These are phyloP conservation scores for Asteroscopus sphinx DNA, from an alignment of 2,888 invertebrate species.

Conservation along the genomic window DNA sequence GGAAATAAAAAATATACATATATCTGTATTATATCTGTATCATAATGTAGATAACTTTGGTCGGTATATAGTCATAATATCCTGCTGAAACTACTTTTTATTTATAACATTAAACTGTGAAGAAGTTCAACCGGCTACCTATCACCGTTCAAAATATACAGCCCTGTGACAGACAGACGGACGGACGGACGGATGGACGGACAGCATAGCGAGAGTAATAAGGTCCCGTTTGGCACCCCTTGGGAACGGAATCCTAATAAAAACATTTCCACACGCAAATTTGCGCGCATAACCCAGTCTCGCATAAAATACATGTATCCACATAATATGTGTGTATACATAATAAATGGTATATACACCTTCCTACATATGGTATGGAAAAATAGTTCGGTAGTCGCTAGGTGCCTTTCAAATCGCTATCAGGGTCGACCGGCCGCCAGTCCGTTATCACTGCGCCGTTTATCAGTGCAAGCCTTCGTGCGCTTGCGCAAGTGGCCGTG, in stretches of 20 bases:
- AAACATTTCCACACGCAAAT: slow-evolving; percentile 11
- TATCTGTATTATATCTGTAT: slow-evolving; percentile 6
- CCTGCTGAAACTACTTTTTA: too few relatives aligned
- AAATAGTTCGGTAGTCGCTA: slow-evolving; percentile 37
- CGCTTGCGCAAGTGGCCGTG: slow-evolving; percentile 45
- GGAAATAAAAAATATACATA: slow-evolving; percentile 9
- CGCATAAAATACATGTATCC: slow-evolving; percentile 11
- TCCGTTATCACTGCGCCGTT: slow-evolving; percentile 53
- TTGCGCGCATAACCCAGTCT: slow-evolving; percentile 3
- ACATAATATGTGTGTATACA: slow-evolving; percentile 30
- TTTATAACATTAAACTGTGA: too few relatives aligned
- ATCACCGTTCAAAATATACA: too few relatives aligned
- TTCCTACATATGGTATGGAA: slow-evolving; percentile 45
- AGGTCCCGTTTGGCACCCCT: too few relatives aligned
- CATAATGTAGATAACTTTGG: too few relatives aligned
- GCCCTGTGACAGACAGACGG: too few relatives aligned
- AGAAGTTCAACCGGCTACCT: too few relatives aligned
- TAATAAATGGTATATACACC: too few relatives aligned
- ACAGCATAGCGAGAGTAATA: too few relatives aligned
- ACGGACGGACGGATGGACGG: too few relatives aligned
- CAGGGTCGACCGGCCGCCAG: slow-evolving; percentile 50
- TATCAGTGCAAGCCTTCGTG: slow-evolving; percentile 50
- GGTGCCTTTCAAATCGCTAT: slow-evolving; percentile 54
- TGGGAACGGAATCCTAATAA: neutral
- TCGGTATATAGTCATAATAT: too few relatives aligned